Conservation (phyloP, 1,140 invertebrate species). For the Melitaea cinxia region DNA sequence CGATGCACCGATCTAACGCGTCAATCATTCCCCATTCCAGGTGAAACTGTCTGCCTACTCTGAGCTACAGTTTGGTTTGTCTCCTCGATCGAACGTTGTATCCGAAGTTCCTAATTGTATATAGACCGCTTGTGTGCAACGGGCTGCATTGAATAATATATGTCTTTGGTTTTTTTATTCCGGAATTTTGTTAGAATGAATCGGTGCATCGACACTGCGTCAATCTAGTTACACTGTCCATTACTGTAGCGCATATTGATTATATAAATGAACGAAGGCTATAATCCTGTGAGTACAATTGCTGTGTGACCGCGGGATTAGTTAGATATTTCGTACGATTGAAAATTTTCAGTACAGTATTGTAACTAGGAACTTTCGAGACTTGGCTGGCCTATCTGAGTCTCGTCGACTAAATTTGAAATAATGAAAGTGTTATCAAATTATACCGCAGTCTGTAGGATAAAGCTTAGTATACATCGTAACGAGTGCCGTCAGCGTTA, state of each 20-base stretch:
- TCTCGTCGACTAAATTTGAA: not conserved
- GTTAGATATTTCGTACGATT: not conserved
- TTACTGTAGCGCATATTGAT: conserved; percentile 9
- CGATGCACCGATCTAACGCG: not conserved
- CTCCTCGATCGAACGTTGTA: conserved; percentile 11
- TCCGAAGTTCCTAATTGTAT: conserved; percentile 33
- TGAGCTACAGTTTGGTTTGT: conserved; percentile 10
- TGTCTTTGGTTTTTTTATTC: conserved; percentile 6
- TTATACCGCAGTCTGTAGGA: not conserved
- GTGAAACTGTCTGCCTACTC: not conserved
- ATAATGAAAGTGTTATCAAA: conserved; percentile 2
- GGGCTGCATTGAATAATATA: not conserved
- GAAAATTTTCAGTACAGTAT: conserved; percentile 14
- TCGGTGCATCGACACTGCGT: conserved; percentile 12
- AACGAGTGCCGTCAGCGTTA: conserved; percentile 37
- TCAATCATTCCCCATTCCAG: not conserved
- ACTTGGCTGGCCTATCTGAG: conserved; percentile 19
- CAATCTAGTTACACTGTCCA: not conserved
- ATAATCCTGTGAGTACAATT: conserved; percentile 8
- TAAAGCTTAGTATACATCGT: conserved; percentile 27
- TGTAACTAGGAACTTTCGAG: not conserved
- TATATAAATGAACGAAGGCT: not conserved
- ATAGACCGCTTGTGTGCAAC: conserved; percentile 11
- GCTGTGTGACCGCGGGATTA: not conserved
- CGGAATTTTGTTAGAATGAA: not conserved